phyloP scores from a whole-genome alignment of 2,888 invertebrate genomes.

The Conus canariensis region DNA sequence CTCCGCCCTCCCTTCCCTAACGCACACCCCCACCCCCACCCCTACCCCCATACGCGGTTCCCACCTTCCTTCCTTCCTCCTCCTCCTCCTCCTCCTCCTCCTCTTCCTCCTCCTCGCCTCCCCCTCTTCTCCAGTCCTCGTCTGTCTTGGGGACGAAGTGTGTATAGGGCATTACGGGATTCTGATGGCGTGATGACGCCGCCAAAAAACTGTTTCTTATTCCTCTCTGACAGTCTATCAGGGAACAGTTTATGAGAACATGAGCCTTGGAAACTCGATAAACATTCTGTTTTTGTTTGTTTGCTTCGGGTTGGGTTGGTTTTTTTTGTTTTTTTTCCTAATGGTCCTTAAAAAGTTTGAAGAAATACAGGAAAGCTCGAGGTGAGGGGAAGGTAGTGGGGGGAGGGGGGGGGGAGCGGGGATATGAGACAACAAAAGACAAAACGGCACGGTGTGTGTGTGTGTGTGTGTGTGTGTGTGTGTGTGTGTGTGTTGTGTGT shows the following conservation, averaged over 20 bases:
- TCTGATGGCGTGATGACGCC: neutral
- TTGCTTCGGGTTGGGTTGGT: neutral
- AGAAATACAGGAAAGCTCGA: no score
- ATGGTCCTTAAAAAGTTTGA: neutral
- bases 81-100: neutral
- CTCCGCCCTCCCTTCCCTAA: neutral
- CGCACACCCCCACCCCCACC: no score
- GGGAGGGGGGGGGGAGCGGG: no score
- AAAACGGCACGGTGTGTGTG: no score
- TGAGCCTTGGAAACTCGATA: slow-evolving; percentile 1
- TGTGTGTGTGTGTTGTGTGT: no score
- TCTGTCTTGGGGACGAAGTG: neutral
- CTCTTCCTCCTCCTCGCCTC: neutral
- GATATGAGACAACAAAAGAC: no score
- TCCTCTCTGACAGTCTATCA: slow-evolving; percentile 11
- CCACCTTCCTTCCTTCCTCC: neutral
- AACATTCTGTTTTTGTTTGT: neutral
- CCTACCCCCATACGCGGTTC: neutral
- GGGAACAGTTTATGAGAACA: slow-evolving; percentile 19
- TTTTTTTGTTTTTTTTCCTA: neutral
- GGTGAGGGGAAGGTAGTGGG: no score
- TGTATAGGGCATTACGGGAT: neutral
- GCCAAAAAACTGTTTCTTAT: neutral
- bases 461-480: no score
- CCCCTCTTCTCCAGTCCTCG: neutral